A percentile compares a stretch with the other conserved stretches of the same genome.
Evolutionary conservation across 2,113 vertebrate genomes (phyloP).

Genomic region (Meriones unguiculatus): DNA sequence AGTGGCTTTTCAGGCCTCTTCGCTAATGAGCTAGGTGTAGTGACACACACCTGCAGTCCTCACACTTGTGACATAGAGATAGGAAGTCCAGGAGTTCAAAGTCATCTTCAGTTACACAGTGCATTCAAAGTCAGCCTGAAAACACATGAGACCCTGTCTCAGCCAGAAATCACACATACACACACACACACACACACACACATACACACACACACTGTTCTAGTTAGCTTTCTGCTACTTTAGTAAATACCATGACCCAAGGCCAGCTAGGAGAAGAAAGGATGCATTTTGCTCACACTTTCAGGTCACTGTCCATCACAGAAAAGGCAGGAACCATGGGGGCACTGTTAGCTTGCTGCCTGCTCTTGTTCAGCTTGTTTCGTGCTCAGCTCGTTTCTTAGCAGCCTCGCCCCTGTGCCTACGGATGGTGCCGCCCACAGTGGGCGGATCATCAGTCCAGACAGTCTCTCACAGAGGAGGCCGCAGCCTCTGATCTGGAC

Average conservation of each 20-base stretch:
- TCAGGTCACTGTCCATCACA: neutral
- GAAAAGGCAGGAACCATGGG: neutral
- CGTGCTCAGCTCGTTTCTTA: neutral
- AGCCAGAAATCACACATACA: neutral
- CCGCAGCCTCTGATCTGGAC: neutral
- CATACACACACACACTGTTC: neutral
- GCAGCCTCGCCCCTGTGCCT: neutral
- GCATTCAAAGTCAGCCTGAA: neutral
- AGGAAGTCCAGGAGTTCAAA: neutral
- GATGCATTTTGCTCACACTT: neutral
- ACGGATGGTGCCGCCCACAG: neutral
- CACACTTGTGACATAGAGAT: neutral
- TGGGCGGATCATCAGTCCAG: neutral
- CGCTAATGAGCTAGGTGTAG: neutral
- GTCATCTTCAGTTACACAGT: neutral
- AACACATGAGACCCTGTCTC: neutral
- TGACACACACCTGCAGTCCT: neutral
- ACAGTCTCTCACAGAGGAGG: neutral
- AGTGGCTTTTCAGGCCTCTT: constrained; percentile 33
- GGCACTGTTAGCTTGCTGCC: neutral
- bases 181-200: neutral
- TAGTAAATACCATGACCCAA: neutral
- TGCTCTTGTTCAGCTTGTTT: neutral
- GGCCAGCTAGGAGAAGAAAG: neutral
- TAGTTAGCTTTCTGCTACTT: neutral